Percentiles rank a stretch among this genome's conserved stretches.
These are phyloP conservation scores for Andrena camellia DNA, from an alignment of 2,888 invertebrate genomes.

Conservation along the genomic window DNA sequence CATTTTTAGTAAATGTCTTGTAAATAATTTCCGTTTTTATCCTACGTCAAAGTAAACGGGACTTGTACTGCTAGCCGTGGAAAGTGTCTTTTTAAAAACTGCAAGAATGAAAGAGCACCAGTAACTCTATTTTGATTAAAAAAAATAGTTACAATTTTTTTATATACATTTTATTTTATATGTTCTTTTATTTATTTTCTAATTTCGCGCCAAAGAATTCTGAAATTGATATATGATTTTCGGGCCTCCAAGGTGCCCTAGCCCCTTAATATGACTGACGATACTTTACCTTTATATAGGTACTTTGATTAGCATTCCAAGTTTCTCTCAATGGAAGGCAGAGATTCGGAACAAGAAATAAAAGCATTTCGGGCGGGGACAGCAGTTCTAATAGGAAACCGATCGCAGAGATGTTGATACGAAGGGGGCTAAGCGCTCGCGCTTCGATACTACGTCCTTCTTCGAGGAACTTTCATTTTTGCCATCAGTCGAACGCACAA, in stretches of 20 bases:
- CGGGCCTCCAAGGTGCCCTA: background rate
- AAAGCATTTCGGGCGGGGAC: background rate
- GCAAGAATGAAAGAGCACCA: too few species aligned
- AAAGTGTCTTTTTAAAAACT: too few species aligned
- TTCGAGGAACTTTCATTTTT: conserved; percentile 42
- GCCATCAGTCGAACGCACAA: conserved; percentile 45
- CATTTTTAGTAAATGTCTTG: too few species aligned
- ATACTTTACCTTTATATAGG: background rate
- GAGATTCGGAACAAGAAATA: background rate
- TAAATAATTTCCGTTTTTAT: too few species aligned
- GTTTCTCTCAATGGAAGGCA: background rate
- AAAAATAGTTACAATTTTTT: too few species aligned
- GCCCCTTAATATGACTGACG: background rate
- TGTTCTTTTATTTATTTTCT: too few species aligned
- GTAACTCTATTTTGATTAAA: too few species aligned
- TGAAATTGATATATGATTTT: too few species aligned
- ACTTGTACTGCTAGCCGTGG: too few species aligned
- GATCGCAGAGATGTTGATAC: conserved; percentile 18
- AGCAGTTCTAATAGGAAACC: conserved; percentile 30
- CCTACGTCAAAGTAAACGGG: too few species aligned
- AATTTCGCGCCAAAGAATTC: too few species aligned
- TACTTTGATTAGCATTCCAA: background rate
- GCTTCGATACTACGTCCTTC: conserved; percentile 14
- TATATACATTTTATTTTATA: too few species aligned
- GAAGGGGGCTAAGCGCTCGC: conserved; percentile 21